Base-by-base conservation (phyloP, 2,888 invertebrate genomes). In the Drosophila meridionalis region DNA sequence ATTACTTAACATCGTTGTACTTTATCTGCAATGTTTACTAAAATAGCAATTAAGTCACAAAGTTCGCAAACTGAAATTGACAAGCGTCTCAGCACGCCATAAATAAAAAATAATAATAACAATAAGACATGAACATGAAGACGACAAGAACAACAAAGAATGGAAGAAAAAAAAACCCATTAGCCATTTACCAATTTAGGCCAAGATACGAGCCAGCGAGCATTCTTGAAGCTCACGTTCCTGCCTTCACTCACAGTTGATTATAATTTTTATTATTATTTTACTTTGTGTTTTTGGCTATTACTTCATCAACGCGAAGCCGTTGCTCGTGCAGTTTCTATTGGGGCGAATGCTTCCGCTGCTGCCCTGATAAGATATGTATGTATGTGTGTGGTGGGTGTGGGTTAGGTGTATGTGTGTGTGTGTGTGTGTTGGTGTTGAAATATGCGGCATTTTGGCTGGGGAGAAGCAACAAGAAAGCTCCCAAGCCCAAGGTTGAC, bases 171-270 rank as follows among this genome's bases (percentile, higher is more conserved):
- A 55, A 69, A 78, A 78, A 60, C 76, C 73, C 87, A 84, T 86
- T 86, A 84, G 80, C 69, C 76, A 78, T 86, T 86, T 86, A 73
- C 73, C 84, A 76, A 83, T 82, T 82, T 79, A 68, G 78, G 72
- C 82, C 87, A 88, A 73, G 80, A 88, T 88, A 80, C 62, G 77
- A 73, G 72, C 66, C 58, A 57, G 57, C 64, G n/a, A 64, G 72
- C 58, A 69, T 63, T 73, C 78, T 69, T 63, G 48, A 52, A 65
- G 42, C 70, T 53, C 65, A 66, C 74, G 68, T 68, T 74, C 66
- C 62, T 50, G 36, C 34, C 72, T 62, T 43, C 45, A 69, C 70
- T 67, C 73, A 67, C 26, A 53, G 48, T 72, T 88, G 77, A 82
- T 89, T 72, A 80, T 83, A 71, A 61, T 76, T 76, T 58, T 63